Evolutionary conservation across 2,888 invertebrate genomes (phyloP), one percentile per base, ranked within the genome.

Genomic region (Papilio gigon): DNA sequence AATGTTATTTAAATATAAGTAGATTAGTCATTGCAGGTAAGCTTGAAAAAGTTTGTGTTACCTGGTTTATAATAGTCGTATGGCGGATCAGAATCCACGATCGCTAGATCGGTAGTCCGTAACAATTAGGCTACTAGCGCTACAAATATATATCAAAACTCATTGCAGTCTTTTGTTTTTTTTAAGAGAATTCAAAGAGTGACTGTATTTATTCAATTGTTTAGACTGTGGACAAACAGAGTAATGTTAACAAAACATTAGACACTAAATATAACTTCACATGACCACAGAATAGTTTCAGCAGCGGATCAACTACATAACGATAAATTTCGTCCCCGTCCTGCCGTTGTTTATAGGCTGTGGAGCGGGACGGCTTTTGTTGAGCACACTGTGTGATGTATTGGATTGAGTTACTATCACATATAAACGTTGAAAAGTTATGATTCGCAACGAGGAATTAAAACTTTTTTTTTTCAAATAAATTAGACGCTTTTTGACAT

Each of bases 261-360:
- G 20, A 11, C 44, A 44, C 44, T 44, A 44, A 44, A 44, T 44
- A 11, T 44, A 20, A 11, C 44, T 44, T 22, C 20, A 44, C 20
- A 44, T 11, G 20, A 44, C 44, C 44, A 11, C 44, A 44, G 20
- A 44, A 5, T 14, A 44, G 9, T 44, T 25, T 25, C 50, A 22
- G 6, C 50, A 50, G 14, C 50, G 50, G 25, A 50, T 50, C 25
- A 50, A 50, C 50, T 50, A 50, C 25, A 14, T 50, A 50, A 25
- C 14, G 25, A 25, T 50, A 50, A 50, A 25, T 50, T 50, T 25
- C n/a, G 14, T 27, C n/a, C 14, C 42, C 20, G 20, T 20, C 20
- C 20, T 11, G 20, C 44, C 20, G 53, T 53, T 53, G 8, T 53
- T 53, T 53, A 27, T 30, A 27, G 25, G 14, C 25, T 50, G 53